Evolutionary conservation across 2,113 vertebrate genomes (phyloP), one percentile per base, ranked within the genome.

Genomic region (Nerophis ophidion): DNA sequence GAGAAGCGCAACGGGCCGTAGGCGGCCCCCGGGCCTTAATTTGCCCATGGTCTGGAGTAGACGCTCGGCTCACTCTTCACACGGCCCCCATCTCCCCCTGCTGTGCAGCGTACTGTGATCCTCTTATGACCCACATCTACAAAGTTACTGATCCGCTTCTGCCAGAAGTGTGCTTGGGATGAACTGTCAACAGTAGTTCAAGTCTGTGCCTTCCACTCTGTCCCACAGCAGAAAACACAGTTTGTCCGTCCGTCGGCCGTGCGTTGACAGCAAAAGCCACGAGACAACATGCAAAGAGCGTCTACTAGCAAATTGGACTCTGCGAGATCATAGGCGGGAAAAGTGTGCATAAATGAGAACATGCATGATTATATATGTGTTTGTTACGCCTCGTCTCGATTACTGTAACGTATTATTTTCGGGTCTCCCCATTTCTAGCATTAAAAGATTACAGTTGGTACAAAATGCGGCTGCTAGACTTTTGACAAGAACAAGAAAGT

Each of bases 271-370:
- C 26, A 26, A 4, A 1, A 26, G 26, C n/a, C 16, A 16, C 52
- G 17, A 42, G 9, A 56, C 10, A 55, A 38, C 19, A 56, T 36
- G 33, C 16, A 56, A 1, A 11, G 19, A 56, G 38, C 16, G 17
- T 42, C 40, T 56, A 19, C 8, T 42, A 2, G 16, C 7, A 11
- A 42, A 40, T 8, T 7, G n/a, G 33, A 35, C 52, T 54, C 50
- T 15, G 35, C 35, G 8, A 38, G 15, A 55, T 1, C 5, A 16
- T 17, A 40, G 8, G 40, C 11, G 12, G 40, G 62, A 75, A 65
- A 4, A 11, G 33, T 56, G 55, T 3, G 63, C 46, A 62, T 61
- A 46, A 60, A 66, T 60, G 70, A 74, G 49, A 58, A 50, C 33
- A 17, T 5, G n/a, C 60, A 48, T 72, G n/a, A 34, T 8, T 5